A percentile compares a stretch with the other conserved stretches of the same genome.
Conservation (phyloP, 2,797 vertebrate species). For the Syngnathus acus region DNA sequence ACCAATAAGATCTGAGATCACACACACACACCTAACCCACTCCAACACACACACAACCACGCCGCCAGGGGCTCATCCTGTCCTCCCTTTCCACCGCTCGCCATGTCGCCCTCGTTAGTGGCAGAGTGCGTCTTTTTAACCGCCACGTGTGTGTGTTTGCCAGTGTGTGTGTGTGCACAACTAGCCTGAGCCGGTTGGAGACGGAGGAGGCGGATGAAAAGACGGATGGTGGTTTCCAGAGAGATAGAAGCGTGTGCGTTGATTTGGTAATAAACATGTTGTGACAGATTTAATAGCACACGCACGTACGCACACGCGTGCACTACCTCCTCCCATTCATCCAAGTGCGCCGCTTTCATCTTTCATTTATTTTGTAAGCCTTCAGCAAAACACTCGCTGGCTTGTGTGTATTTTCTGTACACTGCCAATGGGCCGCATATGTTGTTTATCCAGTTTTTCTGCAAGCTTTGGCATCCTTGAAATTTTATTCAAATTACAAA, state of each 20-base stretch:
- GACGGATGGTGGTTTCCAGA: background rate
- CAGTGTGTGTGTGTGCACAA: background rate
- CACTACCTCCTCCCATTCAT: too few relatives aligned
- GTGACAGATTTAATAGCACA: too few relatives aligned
- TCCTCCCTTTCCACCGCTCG: slow-evolving; percentile 33
- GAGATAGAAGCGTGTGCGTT: background rate
- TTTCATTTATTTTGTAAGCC: too few relatives aligned
- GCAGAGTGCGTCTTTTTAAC: slow-evolving; percentile 20
- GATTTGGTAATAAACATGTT: background rate
- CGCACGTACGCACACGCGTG: too few relatives aligned
- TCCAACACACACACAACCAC: background rate
- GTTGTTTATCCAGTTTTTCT: too few relatives aligned
- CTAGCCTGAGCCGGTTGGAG: background rate
- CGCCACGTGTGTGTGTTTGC: too few relatives aligned
- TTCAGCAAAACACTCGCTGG: too few relatives aligned
- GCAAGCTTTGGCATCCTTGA: too few relatives aligned
- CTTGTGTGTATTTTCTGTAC: too few relatives aligned
- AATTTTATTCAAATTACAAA: too few relatives aligned
- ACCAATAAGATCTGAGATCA: slow-evolving; percentile 44
- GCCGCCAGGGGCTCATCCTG: slow-evolving; percentile 33
- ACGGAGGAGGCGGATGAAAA: background rate
- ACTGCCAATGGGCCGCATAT: too few relatives aligned
- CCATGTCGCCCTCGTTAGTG: slow-evolving; percentile 26
- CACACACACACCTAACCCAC: slow-evolving; percentile 2
- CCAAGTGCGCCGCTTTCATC: too few relatives aligned